phyloP scores from a whole-genome alignment of 1,140 invertebrate genomes.

The Lasaia peninsularis region DNA sequence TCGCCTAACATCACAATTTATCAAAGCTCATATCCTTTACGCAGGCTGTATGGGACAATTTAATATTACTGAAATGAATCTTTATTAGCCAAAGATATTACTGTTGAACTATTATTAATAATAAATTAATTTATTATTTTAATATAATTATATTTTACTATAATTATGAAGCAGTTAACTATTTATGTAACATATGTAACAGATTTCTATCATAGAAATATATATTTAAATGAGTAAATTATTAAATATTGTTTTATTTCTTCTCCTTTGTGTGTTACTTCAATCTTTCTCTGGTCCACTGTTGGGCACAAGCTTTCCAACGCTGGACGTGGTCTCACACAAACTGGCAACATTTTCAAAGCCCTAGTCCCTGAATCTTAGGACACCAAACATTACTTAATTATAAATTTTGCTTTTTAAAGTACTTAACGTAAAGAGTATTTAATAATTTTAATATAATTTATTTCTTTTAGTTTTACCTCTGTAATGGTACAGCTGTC shows the following conservation, averaged over 20 bases:
- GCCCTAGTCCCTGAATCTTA: no score
- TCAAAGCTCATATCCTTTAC: background rate
- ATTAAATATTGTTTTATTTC: slow-evolving; percentile 44
- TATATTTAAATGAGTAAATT: slow-evolving; percentile 65
- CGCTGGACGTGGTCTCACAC: no score
- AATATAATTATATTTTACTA: slow-evolving; percentile 43
- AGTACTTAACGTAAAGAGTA: no score
- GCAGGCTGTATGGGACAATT: slow-evolving; percentile 6
- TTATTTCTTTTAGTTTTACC: no score
- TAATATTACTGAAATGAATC: slow-evolving; percentile 28
- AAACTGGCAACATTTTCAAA: no score
- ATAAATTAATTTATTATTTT: slow-evolving; percentile 46
- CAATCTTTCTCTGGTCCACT: no score
- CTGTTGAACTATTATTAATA: slow-evolving; percentile 45
- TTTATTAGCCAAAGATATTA: slow-evolving; percentile 54
- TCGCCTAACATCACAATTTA: background rate
- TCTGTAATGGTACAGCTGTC: no score
- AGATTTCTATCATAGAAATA: slow-evolving; percentile 65
- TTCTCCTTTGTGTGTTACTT: background rate
- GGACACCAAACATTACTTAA: no score
- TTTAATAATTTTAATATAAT: no score
- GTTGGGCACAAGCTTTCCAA: no score
- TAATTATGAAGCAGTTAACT: slow-evolving; percentile 39
- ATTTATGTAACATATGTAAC: slow-evolving; percentile 53
- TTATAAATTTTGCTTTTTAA: no score